Evolutionary conservation across 2,797 vertebrate genomes (phyloP), one percentile per base, ranked within the genome.

Genomic region (Myripristis jacobus): DNA sequence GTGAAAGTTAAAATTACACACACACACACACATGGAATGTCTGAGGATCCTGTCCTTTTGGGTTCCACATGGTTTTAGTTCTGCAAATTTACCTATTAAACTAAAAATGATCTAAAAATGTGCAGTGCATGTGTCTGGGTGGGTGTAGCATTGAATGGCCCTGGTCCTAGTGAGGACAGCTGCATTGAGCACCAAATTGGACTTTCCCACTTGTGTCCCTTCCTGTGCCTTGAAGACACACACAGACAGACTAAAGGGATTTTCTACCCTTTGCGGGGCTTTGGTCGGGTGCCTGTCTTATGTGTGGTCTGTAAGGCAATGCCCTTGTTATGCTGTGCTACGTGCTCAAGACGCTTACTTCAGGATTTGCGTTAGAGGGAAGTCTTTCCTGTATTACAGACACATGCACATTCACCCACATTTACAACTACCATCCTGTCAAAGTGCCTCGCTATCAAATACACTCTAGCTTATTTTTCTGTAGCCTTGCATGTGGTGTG

Each of bases 261-360:
- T 80, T 75, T 77, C 61, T 65, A 54, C 50, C 61, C 73, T 64
- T 66, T 52, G 31, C 12, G 0, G 69, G 79, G 84, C 63, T 89
- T 89, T 84, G 86, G 79, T 66, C 53, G 53, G 81, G 80, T 79
- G 86, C 82, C 67, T 22, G 46, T 77, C 75, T 63, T 87, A 87
- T 77, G 89, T 93, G 92, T 93, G 92, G 93, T 93, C 91, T 90
- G 90, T 88, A 91, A 93, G 80, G 81, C 74, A 87, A 91, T 87
- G 84, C 88, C 75, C 83, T 88, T 79, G 78, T 91, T 88, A 88
- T 89, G 79, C 89, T 80, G 78, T 75, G 74, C 71, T 89, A 89
- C 86, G 88, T 92, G 88, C 90, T 84, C 29, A 5, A 73, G 83
- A 72, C 73, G 25, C 77, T 82, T 71, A 83, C 80, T 38, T 77